These are phyloP conservation scores for Hippocampus mohnikei DNA, from an alignment of 2,113 vertebrate genomes.

Conservation along the genomic window DNA sequence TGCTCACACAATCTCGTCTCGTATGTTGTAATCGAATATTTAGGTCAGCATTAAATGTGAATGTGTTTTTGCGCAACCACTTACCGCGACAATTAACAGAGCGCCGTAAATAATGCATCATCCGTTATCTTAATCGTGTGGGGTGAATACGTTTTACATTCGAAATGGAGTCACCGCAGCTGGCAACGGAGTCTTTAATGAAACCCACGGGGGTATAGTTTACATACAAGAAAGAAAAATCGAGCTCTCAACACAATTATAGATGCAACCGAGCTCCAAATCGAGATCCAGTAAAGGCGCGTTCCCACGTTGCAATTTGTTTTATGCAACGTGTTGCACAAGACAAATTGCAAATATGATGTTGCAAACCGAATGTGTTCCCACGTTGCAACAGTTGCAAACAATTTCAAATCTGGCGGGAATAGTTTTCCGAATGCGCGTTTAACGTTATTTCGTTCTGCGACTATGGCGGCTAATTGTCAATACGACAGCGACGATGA, in stretches of 20 bases:
- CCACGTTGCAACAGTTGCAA: too few species aligned
- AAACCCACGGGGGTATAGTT: constrained; percentile 18
- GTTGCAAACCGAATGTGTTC: too few species aligned
- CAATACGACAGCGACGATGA: too few species aligned
- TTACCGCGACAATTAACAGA: constrained; percentile 29
- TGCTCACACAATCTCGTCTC: constrained; percentile 34
- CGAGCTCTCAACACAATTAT: neutral
- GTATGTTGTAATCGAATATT: constrained; percentile 45
- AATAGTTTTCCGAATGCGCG: too few species aligned
- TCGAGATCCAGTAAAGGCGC: neutral
- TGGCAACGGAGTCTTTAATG: constrained; percentile 19
- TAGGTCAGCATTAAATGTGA: constrained; percentile 32
- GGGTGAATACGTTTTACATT: constrained; percentile 36
- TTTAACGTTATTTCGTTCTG: too few species aligned
- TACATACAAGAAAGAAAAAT: constrained; percentile 13
- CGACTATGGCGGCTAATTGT: too few species aligned
- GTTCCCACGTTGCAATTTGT: too few species aligned
- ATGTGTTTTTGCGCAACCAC: constrained; percentile 9
- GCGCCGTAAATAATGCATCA: constrained; percentile 31
- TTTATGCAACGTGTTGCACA: too few species aligned
- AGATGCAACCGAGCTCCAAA: constrained; percentile 3
- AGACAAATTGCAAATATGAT: too few species aligned
- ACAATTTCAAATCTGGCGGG: too few species aligned
- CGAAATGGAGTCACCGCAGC: constrained; percentile 18
- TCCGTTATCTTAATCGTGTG: constrained; percentile 29